A percentile compares a stretch with the other conserved stretches of the same genome.
phyloP scores from a whole-genome alignment of 2,888 invertebrate genomes.

The Xestoiulus laeticollis region DNA sequence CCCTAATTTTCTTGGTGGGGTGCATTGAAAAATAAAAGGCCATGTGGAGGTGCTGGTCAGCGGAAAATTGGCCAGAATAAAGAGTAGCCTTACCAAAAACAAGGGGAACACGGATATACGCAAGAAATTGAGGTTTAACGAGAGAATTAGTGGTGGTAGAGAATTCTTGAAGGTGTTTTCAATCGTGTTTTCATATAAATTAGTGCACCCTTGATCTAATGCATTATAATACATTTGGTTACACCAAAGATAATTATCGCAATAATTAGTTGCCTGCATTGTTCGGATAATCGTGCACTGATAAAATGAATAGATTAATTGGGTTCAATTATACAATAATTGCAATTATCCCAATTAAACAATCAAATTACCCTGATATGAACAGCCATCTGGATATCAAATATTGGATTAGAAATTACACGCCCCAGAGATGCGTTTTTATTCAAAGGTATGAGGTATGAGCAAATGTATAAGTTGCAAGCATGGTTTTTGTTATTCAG shows the following conservation, averaged over 20 bases:
- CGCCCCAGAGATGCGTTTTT: neutral
- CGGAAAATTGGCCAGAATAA: neutral
- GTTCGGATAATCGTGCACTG: slow-evolving; percentile 8
- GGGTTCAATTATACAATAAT: neutral
- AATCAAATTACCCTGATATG: neutral
- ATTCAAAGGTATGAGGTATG: neutral
- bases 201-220: neutral
- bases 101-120: neutral
- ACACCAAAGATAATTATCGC: neutral
- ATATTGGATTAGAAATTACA: neutral
- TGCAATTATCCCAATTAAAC: neutral
- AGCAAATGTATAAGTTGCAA: too few relatives aligned
- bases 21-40: neutral
- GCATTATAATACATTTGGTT: neutral
- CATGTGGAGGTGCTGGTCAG: neutral
- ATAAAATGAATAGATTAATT: neutral
- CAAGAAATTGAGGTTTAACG: neutral
- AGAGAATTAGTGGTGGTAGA: neutral
- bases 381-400: neutral
- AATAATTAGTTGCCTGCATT: slow-evolving; percentile 15
- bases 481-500: neutral
- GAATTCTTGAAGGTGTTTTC: neutral
- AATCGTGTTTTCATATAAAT: neutral
- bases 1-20: slow-evolving; percentile 20
- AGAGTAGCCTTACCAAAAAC: neutral